These are phyloP conservation scores for Ara ararauna DNA, from an alignment of 2,797 vertebrate genomes.

Conservation along the genomic window DNA sequence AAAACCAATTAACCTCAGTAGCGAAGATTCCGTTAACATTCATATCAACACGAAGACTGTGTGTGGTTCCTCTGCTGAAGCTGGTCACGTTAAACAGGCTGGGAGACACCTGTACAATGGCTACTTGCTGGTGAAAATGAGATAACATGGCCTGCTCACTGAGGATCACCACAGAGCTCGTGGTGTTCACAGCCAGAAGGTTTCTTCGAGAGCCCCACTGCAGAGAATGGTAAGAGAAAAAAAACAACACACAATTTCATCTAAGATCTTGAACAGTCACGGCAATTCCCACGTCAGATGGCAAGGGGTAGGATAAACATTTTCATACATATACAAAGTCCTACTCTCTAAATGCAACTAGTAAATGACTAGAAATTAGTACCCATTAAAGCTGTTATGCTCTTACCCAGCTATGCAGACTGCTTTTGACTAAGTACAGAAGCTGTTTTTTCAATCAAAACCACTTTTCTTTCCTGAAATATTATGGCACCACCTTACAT, in stretches of 20 bases:
- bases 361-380: background rate
- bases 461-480: background rate
- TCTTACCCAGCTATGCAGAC: background rate
- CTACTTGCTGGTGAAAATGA: slow-evolving; percentile 92
- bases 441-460: background rate
- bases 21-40: slow-evolving; percentile 88
- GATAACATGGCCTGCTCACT: slow-evolving; percentile 89
- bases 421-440: background rate
- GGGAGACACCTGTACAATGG: slow-evolving; percentile 89
- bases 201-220: slow-evolving; percentile 93
- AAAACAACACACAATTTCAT: background rate
- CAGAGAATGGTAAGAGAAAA: background rate
- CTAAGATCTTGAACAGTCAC: background rate
- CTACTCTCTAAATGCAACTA: background rate
- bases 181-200: slow-evolving; percentile 87
- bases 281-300: background rate
- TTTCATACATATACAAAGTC: background rate
- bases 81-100: slow-evolving; percentile 84
- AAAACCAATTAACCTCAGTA: slow-evolving; percentile 82
- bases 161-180: slow-evolving; percentile 86
- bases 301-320: background rate
- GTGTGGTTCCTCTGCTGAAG: slow-evolving; percentile 78
- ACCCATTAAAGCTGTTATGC: background rate
- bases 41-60: slow-evolving; percentile 84
- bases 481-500: background rate